phyloP scores from a whole-genome alignment of 2,113 vertebrate species.

The Balaeniceps rex region DNA sequence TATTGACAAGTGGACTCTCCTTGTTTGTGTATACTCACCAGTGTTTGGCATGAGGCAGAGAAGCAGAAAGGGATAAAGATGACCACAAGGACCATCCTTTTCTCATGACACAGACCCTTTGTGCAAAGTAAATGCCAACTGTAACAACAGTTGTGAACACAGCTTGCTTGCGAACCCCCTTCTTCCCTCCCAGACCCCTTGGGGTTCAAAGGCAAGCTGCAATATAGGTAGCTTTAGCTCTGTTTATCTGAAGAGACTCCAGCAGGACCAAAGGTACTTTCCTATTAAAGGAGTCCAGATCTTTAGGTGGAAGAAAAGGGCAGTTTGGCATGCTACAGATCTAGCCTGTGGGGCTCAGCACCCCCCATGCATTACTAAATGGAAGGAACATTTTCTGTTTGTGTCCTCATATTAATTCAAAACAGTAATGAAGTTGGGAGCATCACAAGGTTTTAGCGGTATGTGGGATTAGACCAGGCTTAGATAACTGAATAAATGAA shows the following conservation, averaged over 20 bases:
- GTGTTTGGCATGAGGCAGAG: background rate
- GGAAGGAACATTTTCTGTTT: background rate
- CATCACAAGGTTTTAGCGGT: constrained; percentile 3
- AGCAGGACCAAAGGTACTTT: background rate
- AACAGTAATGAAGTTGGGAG: constrained; percentile 36
- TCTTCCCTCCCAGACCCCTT: background rate
- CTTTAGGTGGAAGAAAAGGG: background rate
- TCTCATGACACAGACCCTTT: background rate
- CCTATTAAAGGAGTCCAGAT: background rate
- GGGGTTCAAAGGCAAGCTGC: background rate
- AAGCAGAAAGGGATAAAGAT: background rate
- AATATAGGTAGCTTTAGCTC: background rate
- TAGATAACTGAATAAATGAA: constrained; percentile 61
- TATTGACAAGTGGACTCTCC: background rate
- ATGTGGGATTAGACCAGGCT: constrained; percentile 3
- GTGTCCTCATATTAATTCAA: background rate
- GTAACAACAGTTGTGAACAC: background rate
- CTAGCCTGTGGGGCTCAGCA: background rate
- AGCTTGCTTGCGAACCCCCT: background rate
- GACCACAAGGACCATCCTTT: background rate
- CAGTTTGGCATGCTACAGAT: background rate
- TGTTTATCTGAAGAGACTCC: background rate
- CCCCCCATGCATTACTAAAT: background rate
- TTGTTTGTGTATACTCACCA: background rate
- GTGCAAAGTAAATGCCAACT: background rate